Evolutionary conservation across 2,888 invertebrate species (phyloP).

Genomic region (Malthinus seriepunctatus): DNA sequence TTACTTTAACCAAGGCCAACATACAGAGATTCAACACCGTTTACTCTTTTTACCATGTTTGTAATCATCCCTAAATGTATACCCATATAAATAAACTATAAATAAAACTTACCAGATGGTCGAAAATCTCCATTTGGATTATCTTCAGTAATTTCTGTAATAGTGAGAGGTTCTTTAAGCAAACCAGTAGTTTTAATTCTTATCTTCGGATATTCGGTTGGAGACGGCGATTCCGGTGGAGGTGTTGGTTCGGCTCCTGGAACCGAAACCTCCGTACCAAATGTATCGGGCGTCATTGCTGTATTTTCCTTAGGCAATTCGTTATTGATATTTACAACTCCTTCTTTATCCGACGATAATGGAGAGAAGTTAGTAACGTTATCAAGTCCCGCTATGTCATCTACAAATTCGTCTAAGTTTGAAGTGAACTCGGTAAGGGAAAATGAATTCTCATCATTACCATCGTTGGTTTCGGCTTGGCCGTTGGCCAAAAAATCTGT

Average conservation of each 20-base stretch:
- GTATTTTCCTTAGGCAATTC: slow-evolving; percentile 1
- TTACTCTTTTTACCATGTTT: no score
- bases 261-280: slow-evolving; percentile 36
- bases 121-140: slow-evolving; percentile 43
- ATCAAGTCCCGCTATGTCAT: slow-evolving; percentile 21
- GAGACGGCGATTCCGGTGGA: slow-evolving; percentile 46
- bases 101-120: slow-evolving; percentile 25
- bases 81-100: no score
- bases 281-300: slow-evolving; percentile 26
- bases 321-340: slow-evolving; percentile 22
- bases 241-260: slow-evolving; percentile 50
- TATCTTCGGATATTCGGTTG: slow-evolving; percentile 51
- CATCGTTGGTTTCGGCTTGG: slow-evolving; percentile 46
- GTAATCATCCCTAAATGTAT: no score
- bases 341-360: slow-evolving; percentile 37
- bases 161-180: slow-evolving; percentile 45
- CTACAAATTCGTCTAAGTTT: slow-evolving; percentile 30
- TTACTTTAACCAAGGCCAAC: no score
- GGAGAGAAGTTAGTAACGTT: slow-evolving; percentile 41
- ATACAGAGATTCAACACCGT: no score
- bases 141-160: slow-evolving; percentile 52
- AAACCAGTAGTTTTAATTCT: slow-evolving; percentile 51
- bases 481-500: slow-evolving; percentile 51
- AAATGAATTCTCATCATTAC: slow-evolving; percentile 39
- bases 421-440: slow-evolving; percentile 1